Evolutionary conservation across 2,113 vertebrate species (phyloP), one percentile per base, ranked within the genome.

Genomic region (Myanophis thanlyinensis): DNA sequence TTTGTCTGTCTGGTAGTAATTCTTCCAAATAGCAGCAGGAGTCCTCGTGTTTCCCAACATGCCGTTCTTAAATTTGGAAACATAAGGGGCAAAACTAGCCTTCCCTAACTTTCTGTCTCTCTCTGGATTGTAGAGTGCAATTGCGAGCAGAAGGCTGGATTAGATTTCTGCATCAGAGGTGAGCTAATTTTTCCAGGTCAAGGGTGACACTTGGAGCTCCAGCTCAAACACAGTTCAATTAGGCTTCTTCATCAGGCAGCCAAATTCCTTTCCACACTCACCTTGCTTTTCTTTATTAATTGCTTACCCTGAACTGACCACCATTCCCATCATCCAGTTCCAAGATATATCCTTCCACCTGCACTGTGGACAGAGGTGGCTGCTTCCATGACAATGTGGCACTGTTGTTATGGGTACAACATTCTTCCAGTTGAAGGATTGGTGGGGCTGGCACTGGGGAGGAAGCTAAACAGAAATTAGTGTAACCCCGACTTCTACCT

Each of bases 361-460:
- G 96, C 95, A 99, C 98, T 1, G 98, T 98, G 20, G 99, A 99
- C 93, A 99, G 97, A 0, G 99, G 99, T 0, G 99, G 99, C 97
- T 99, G 99, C 96, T 99, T 99, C 99, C 99, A 99, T 91, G 99
- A 99, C 97, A 99, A 96, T 0, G 99, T 99, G 35, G 98, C 99
- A 0, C 99, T 99, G 98, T 99, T 99, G 98, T 99, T 99, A 97
- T 99, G 98, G 94, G 98, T 99, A 96, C 98, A 99, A 91, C 99
- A 99, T 93, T 99, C 99, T 95, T 99, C 99, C 90, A 99, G 98
- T 97, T 99, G 99, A 89, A 99, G 98, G 95, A 99, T 98, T 0
- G 99, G 99, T 1, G 99, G 98, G 12, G 99, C 98, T 62, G 99
- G 99, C 95, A 99, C 99, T 99, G 98, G 96, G 95, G 98, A 97